Conservation (phyloP, 2,888 invertebrate genomes). For the Pterostichus madidus region DNA sequence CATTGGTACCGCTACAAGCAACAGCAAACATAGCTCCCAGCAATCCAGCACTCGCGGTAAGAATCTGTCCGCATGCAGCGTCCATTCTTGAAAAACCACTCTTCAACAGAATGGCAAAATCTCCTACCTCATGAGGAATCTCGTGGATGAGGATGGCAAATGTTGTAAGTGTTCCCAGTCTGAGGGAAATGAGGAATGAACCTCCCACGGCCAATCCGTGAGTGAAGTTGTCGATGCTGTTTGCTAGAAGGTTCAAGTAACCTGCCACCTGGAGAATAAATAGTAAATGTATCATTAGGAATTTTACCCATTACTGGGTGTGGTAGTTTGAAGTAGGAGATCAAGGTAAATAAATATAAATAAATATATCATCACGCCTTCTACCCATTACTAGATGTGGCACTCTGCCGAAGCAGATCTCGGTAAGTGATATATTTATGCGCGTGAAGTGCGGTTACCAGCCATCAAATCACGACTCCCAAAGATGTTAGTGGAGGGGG, state of each 20-base stretch:
- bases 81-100: slow-evolving; percentile 96
- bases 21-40: slow-evolving; percentile 94
- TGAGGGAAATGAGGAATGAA: slow-evolving; percentile 94
- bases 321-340: too few relatives aligned
- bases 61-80: slow-evolving; percentile 95
- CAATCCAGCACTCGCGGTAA: slow-evolving; percentile 94
- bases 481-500: too few relatives aligned
- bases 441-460: too few relatives aligned
- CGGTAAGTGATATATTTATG: too few relatives aligned
- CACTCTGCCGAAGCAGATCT: too few relatives aligned
- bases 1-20: slow-evolving; percentile 88
- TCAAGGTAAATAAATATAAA: too few relatives aligned
- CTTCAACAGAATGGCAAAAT: slow-evolving; percentile 96
- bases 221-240: slow-evolving; percentile 98
- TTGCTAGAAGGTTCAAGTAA: slow-evolving; percentile 96
- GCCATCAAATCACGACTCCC: too few relatives aligned
- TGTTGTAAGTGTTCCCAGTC: slow-evolving; percentile 95
- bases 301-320: too few relatives aligned
- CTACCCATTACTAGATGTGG: too few relatives aligned
- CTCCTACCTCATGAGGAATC: slow-evolving; percentile 99
- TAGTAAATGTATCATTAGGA: too few relatives aligned
- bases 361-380: too few relatives aligned
- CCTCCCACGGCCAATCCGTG: slow-evolving; percentile 99
- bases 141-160: slow-evolving; percentile 97
- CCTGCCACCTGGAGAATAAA: slow-evolving; percentile 91